phyloP scores from a whole-genome alignment of 2,113 vertebrate species.

The Acanthisitta chloris region DNA sequence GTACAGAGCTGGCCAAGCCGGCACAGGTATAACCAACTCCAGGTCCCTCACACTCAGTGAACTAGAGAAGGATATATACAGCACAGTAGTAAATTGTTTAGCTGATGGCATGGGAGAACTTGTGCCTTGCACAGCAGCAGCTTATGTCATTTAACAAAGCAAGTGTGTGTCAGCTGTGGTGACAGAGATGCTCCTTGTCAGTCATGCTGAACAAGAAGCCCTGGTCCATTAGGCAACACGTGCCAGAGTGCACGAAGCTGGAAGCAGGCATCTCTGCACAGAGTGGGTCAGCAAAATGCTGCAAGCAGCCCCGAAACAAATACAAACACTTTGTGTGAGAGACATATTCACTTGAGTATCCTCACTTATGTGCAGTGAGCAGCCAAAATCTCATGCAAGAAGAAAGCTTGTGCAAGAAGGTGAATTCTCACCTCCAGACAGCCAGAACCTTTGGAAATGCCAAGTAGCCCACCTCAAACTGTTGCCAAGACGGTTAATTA shows the following conservation, averaged over 20 bases:
- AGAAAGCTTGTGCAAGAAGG: background rate
- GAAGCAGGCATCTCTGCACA: background rate
- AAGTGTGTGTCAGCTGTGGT: slow-evolving; percentile 21
- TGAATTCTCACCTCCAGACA: background rate
- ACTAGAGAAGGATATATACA: background rate
- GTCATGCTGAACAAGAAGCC: slow-evolving; percentile 4
- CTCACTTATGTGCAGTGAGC: fast-evolving
- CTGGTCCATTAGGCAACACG: slow-evolving; percentile 23
- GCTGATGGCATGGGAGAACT: background rate
- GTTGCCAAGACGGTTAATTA: background rate
- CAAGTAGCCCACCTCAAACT: background rate
- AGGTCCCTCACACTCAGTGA: background rate
- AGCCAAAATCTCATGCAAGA: background rate
- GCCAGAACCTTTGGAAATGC: background rate
- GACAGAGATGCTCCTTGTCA: slow-evolving; percentile 61
- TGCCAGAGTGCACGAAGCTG: background rate
- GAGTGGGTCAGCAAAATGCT: background rate
- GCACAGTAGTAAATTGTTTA: slow-evolving; percentile 37
- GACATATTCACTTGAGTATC: background rate
- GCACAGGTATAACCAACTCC: background rate
- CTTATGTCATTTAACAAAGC: slow-evolving; percentile 60
- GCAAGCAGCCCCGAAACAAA: background rate
- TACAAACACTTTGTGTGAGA: background rate
- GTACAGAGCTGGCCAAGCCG: background rate
- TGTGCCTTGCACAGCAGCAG: slow-evolving; percentile 59